Conservation (phyloP, 2,113 vertebrate genomes). For the Eupsittula cactorum region DNA sequence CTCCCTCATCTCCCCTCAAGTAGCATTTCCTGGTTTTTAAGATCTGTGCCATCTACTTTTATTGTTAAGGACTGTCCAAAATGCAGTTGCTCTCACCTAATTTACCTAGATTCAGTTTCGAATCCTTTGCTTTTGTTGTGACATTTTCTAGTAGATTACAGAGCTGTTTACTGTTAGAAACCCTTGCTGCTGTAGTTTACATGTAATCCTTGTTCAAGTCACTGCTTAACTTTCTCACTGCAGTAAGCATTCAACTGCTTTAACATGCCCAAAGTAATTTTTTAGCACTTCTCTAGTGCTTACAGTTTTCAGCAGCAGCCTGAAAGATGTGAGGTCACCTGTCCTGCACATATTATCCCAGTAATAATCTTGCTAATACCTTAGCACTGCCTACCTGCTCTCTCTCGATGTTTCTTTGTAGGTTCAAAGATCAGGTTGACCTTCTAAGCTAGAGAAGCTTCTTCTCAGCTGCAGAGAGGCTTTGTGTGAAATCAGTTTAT, state of each 20-base stretch:
- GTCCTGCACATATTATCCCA: background rate
- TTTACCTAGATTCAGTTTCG: background rate
- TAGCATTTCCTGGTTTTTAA: background rate
- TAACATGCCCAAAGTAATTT: background rate
- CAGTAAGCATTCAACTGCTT: background rate
- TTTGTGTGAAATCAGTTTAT: background rate
- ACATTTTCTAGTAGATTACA: background rate
- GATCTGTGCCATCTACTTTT: background rate
- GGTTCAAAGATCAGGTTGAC: background rate
- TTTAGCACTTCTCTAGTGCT: background rate
- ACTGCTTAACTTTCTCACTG: background rate
- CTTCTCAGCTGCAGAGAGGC: background rate
- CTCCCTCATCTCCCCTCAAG: background rate
- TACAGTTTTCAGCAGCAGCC: background rate
- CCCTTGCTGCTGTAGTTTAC: background rate
- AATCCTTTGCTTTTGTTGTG: constrained; percentile 28
- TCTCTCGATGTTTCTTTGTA: background rate
- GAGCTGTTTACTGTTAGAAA: background rate
- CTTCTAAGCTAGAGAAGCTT: background rate
- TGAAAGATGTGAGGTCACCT: background rate
- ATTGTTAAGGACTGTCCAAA: background rate
- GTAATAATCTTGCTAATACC: background rate
- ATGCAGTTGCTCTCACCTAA: background rate
- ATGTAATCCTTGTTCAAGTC: background rate
- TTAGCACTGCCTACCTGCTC: background rate